Evolutionary conservation across 2,797 vertebrate genomes (phyloP).

Genomic region (Acanthiza pusilla): DNA sequence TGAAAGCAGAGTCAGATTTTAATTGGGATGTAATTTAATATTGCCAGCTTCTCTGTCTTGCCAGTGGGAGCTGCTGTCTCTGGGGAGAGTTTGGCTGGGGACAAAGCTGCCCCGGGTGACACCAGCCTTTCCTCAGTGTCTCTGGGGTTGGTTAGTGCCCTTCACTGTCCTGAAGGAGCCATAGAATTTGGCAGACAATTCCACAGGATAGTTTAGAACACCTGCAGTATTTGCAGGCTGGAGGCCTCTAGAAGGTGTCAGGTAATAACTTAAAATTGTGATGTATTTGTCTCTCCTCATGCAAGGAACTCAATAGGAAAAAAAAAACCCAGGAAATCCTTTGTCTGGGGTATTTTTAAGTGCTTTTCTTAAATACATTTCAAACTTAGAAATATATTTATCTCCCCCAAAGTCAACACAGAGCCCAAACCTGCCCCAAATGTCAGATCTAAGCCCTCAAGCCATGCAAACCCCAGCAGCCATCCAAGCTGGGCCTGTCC

Average conservation of each 20-base stretch:
- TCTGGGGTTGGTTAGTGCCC: not conserved
- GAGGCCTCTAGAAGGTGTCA: not conserved
- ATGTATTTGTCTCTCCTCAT: not conserved
- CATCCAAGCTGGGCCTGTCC: not conserved
- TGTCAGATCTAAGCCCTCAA: not conserved
- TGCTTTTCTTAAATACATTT: not conserved
- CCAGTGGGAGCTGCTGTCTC: not conserved
- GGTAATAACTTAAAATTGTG: not conserved
- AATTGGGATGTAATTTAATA: not conserved
- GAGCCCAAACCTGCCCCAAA: not conserved
- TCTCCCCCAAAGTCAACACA: not conserved
- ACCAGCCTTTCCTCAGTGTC: not conserved
- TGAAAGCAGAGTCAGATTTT: not conserved
- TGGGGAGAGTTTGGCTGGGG: not conserved
- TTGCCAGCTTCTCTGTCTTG: not conserved
- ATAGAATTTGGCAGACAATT: not conserved
- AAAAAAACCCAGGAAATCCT: not conserved
- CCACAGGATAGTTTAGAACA: not conserved
- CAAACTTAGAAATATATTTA: not conserved
- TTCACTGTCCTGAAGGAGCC: not conserved
- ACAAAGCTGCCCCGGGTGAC: not conserved
- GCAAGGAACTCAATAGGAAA: not conserved
- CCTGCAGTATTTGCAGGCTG: not conserved
- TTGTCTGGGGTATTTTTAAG: not conserved
- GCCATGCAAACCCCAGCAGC: not conserved